Evolutionary conservation across 2,888 invertebrate genomes (phyloP).

Genomic region (Mythimna lalbum): DNA sequence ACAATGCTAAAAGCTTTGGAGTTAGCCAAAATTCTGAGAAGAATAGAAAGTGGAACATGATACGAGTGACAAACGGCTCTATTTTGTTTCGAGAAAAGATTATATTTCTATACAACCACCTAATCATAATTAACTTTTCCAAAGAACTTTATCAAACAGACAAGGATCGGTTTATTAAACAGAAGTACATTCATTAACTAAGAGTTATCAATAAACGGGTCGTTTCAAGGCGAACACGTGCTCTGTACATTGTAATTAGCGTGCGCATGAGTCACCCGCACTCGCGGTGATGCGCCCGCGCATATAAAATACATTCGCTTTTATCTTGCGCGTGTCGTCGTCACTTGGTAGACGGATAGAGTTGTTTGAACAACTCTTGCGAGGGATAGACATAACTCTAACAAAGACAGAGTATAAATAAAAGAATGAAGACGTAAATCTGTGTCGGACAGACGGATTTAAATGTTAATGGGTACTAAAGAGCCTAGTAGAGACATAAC

Average conservation of each 20-base stretch:
- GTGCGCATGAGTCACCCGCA: conserved; percentile 74
- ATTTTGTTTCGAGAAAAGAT: conserved; percentile 23
- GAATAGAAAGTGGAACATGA: conserved; percentile 46
- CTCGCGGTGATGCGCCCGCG: conserved; percentile 71
- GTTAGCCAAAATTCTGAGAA: conserved; percentile 39
- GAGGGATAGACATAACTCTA: conserved; percentile 43
- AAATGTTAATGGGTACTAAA: conserved; percentile 28
- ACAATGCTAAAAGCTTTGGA: conserved; percentile 52
- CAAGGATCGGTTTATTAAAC: conserved; percentile 63
- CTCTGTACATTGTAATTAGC: conserved; percentile 76
- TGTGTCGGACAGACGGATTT: conserved; percentile 1
- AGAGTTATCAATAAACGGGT: conserved; percentile 74
- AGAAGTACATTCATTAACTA: conserved; percentile 72
- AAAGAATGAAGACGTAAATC: conserved; percentile 24
- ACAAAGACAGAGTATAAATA: conserved; percentile 43
- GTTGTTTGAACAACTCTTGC: conserved; percentile 49
- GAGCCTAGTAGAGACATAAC: conserved; percentile 2
- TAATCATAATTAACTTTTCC: conserved; percentile 24
- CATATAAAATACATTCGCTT: conserved; percentile 69
- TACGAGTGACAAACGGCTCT: conserved; percentile 26
- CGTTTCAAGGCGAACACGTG: conserved; percentile 80
- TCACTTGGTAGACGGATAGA: conserved; percentile 50
- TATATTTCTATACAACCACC: conserved; percentile 15
- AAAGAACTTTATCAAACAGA: conserved; percentile 50
- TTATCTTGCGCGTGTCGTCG: conserved; percentile 67